These are phyloP conservation scores for Rhineura floridana DNA, from an alignment of 2,113 vertebrate genomes.

Conservation along the genomic window DNA sequence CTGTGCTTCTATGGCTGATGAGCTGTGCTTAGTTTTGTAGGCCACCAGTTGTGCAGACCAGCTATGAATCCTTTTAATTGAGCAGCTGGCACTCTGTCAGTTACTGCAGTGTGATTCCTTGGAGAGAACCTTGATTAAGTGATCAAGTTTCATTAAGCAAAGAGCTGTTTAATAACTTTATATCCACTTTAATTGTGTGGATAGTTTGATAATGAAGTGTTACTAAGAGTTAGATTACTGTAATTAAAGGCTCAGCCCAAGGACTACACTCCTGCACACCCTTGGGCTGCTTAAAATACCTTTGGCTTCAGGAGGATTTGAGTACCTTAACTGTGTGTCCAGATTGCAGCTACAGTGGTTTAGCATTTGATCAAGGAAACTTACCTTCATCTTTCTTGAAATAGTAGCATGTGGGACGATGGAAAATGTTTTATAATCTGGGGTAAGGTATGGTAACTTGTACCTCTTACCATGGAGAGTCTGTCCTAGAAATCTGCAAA, in stretches of 20 bases:
- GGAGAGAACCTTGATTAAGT: slow-evolving; percentile 15
- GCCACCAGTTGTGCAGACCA: background rate
- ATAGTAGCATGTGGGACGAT: background rate
- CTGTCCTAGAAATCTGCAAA: background rate
- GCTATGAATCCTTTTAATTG: background rate
- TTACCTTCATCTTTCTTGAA: background rate
- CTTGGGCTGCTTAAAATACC: background rate
- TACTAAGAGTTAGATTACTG: background rate
- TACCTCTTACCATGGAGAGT: background rate
- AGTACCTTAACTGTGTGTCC: background rate
- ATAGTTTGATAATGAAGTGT: slow-evolving; percentile 1
- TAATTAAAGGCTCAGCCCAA: slow-evolving; percentile 2
- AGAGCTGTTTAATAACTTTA: slow-evolving; percentile 1
- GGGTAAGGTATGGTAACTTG: background rate
- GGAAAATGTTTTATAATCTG: background rate
- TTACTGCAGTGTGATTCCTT: background rate
- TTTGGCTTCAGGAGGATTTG: background rate
- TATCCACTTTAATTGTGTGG: slow-evolving; percentile 10
- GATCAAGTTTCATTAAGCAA: slow-evolving; percentile 10
- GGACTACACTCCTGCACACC: background rate
- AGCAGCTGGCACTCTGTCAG: background rate
- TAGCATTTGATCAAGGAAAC: background rate
- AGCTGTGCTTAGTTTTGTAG: background rate
- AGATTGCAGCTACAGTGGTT: background rate
- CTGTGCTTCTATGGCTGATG: background rate